phyloP scores from a whole-genome alignment of 2,888 invertebrate genomes.

The Luffia ferchaultella region DNA sequence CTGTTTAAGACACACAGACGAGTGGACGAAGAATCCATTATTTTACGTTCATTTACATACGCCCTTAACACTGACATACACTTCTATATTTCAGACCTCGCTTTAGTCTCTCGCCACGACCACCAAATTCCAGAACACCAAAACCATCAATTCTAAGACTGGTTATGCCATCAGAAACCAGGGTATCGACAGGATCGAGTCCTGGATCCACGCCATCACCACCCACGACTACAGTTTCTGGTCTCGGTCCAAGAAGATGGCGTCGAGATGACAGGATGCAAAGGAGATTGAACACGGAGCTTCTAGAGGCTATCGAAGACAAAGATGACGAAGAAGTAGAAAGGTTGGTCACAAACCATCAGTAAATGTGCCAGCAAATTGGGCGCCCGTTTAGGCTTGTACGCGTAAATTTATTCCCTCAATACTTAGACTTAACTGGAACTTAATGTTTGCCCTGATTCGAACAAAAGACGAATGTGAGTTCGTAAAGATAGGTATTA shows the following conservation, averaged over 20 bases:
- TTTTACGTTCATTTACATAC: too few species aligned
- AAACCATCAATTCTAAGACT: conserved; percentile 17
- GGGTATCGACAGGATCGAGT: conserved; percentile 34
- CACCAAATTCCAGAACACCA: not conserved
- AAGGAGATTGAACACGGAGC: conserved; percentile 53
- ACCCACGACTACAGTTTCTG: conserved; percentile 17
- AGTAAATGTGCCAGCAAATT: too few species aligned
- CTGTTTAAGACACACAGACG: too few species aligned
- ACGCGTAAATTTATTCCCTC: too few species aligned
- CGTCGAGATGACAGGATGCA: conserved; percentile 42
- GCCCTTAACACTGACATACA: too few species aligned
- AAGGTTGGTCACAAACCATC: conserved; percentile 35
- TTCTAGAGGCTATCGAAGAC: conserved; percentile 45
- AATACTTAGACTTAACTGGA: too few species aligned
- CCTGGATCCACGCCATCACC: conserved; percentile 35
- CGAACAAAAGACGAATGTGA: too few species aligned
- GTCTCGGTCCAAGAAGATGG: conserved; percentile 28
- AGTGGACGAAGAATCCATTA: too few species aligned
- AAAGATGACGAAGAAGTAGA: conserved; percentile 43
- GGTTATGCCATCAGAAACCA: conserved; percentile 24
- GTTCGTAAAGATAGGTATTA: too few species aligned
- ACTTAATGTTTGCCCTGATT: too few species aligned
- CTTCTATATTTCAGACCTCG: not conserved
- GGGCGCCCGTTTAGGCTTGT: too few species aligned
- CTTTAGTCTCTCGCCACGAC: not conserved